Evolutionary conservation across 2,113 vertebrate species (phyloP), one percentile per base, ranked within the genome.

Genomic region (Tricholaema leucomelas): DNA sequence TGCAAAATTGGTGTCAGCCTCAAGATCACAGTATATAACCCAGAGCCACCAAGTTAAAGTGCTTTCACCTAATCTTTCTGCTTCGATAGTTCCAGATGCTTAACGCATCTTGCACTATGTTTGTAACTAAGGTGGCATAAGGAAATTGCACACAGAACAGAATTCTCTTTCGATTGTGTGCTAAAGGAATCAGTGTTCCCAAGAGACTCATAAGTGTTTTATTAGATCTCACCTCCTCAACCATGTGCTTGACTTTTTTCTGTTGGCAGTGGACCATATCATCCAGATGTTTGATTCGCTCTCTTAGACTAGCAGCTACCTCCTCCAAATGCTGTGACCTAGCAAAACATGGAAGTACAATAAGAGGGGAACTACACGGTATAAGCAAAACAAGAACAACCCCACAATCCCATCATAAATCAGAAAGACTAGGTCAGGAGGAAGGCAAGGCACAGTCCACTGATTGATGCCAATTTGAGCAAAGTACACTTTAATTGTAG

Each of bases 211-310:
- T 24, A 61, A 74, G 8, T 35, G 24, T 69, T 90, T 79, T 81
- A 72, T 56, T 71, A 33, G 21, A 74, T 56, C 97, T 98, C 83
- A 99, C 99, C 98, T 99, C 99, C 93, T 99, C 99, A 21, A 99
- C 99, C 99, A 99, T 99, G 95, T 97, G 97, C 94, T 99, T 99
- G 96, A 99, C 98, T 87, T 99, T 99, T 96, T 99, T 98, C 97
- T 99, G 99, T 90, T 99, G 99, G 95, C 98, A 99, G 92, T 99
- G 99, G 71, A 99, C 99, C 99, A 99, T 99, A 94, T 99, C 99
- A 66, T 99, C 99, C 46, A 99, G 97, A 92, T 99, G 99, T 80
- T 98, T 98, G 97, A 99, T 99, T 69, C 99, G 96, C 85, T 99
- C 99, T 10, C 98, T 97, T 67, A 99, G 98, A 87, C 98, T 98